phyloP scores from a whole-genome alignment of 2,113 vertebrate genomes.

The Tonatia bakeri region DNA sequence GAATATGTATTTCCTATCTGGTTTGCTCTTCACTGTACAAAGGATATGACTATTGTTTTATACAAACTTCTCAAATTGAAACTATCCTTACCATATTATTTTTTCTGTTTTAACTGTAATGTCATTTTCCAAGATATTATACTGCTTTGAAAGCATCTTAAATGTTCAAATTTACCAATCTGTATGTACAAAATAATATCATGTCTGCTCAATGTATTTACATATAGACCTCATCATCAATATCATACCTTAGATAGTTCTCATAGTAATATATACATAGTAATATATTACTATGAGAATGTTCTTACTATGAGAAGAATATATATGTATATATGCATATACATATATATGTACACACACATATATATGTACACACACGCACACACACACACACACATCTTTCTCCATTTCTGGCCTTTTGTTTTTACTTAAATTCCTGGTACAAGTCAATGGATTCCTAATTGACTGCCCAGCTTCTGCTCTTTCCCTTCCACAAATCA shows the following conservation, averaged over 20 bases:
- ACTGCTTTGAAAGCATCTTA: background rate
- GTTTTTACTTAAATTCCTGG: background rate
- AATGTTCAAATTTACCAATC: background rate
- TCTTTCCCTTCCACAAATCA: background rate
- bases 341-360: too few relatives aligned
- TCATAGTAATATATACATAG: background rate
- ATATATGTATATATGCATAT: too few relatives aligned
- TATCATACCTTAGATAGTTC: background rate
- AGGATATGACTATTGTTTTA: background rate
- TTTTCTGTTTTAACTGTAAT: background rate
- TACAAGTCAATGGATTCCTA: background rate
- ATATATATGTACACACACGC: too few relatives aligned
- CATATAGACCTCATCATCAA: background rate
- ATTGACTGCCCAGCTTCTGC: background rate
- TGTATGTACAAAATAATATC: background rate
- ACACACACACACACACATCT: too few relatives aligned
- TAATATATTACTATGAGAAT: too few relatives aligned
- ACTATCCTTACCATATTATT: background rate
- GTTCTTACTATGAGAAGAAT: too few relatives aligned
- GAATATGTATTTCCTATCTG: background rate
- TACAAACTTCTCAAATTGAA: background rate
- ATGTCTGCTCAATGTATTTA: background rate
- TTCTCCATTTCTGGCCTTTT: background rate
- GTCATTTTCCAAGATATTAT: background rate
- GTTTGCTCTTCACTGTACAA: background rate